Conservation (phyloP, 2,888 invertebrate species). For the Meteorus colon region DNA sequence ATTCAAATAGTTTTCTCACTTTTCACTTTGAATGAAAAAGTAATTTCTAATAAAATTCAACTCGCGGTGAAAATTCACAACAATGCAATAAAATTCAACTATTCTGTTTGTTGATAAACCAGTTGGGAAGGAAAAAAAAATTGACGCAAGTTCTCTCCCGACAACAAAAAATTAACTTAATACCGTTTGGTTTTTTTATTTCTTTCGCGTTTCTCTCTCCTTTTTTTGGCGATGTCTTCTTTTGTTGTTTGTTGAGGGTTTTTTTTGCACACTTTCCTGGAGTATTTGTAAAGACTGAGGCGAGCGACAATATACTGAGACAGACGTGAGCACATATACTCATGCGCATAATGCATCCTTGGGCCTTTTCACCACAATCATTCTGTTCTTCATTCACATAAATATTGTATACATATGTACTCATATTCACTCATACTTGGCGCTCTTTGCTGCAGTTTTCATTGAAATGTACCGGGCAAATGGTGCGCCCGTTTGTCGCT, state of each 20-base stretch:
- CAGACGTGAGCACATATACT: neutral
- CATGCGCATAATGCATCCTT: constrained; percentile 27
- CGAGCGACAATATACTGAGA: neutral
- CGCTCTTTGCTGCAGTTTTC: constrained; percentile 17
- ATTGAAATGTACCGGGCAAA: constrained; percentile 33
- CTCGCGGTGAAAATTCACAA: no score
- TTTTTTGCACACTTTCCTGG: constrained; percentile 11
- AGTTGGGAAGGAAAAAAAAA: no score
- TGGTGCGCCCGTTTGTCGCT: constrained; percentile 38
- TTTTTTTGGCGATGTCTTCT: neutral
- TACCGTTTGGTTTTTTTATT: neutral
- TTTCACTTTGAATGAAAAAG: no score
- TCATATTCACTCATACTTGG: neutral
- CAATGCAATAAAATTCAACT: no score
- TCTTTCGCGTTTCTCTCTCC: neutral
- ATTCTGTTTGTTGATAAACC: no score
- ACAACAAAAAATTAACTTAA: no score
- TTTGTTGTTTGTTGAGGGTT: no score
- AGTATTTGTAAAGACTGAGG: constrained; percentile 11
- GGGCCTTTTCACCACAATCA: constrained; percentile 20
- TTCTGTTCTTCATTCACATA: constrained; percentile 9
- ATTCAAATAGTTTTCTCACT: no score
- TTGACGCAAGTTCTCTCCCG: no score
- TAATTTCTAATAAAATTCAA: no score
- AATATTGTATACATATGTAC: neutral